Evolutionary conservation across 2,113 vertebrate species (phyloP).

Genomic region (Spheniscus mendiculus): DNA sequence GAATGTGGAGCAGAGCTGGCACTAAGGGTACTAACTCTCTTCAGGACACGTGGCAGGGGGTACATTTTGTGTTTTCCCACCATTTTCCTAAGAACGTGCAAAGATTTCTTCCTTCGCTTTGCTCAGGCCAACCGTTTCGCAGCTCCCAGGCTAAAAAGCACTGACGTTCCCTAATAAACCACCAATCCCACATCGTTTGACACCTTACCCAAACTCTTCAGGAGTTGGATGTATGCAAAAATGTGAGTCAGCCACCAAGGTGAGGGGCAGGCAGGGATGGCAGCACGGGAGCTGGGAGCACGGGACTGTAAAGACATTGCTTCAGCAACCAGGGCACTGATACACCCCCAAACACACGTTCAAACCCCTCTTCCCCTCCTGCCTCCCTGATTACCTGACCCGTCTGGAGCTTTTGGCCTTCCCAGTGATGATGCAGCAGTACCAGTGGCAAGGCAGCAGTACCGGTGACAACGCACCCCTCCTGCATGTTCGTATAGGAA

Average conservation of each 20-base stretch:
- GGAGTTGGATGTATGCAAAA: neutral
- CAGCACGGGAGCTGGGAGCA: neutral
- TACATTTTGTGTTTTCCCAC: neutral
- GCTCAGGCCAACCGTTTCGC: neutral
- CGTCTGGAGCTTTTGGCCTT: neutral
- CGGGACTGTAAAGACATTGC: neutral
- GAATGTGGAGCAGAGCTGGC: neutral
- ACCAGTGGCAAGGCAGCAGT: neutral
- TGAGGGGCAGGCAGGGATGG: neutral
- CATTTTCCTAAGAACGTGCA: neutral
- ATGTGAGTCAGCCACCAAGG: neutral
- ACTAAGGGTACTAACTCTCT: neutral
- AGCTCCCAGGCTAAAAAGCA: neutral
- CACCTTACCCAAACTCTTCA: neutral
- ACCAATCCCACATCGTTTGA: fast-evolving
- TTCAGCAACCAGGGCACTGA: neutral
- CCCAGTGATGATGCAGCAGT: neutral
- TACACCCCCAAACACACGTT: neutral
- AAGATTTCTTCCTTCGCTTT: neutral
- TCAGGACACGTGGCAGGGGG: neutral
- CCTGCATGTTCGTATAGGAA: neutral
- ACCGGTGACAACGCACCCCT: neutral
- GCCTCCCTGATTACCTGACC: too few relatives aligned
- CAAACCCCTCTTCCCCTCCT: neutral
- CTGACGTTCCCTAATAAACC: neutral